Evolutionary conservation across 2,888 invertebrate genomes (phyloP).

Genomic region (Periphyllus acericola): DNA sequence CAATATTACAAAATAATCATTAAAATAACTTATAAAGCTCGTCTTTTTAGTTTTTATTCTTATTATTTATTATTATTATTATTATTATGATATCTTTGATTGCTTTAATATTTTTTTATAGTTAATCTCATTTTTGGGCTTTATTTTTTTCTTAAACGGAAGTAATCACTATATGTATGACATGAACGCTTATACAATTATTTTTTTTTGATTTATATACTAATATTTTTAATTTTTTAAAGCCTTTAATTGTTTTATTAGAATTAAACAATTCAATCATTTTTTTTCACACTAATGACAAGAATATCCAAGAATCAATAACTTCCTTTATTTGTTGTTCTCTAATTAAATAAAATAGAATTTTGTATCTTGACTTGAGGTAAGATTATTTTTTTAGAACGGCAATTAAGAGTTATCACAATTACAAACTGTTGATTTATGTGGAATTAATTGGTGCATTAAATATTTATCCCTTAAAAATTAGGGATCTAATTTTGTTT

Average conservation of each 20-base stretch:
- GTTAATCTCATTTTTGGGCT: constrained; percentile 56
- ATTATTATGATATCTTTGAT: constrained; percentile 48
- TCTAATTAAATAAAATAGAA: not conserved
- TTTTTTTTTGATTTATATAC: constrained; percentile 30
- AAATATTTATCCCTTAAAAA: not conserved
- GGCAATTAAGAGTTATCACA: not conserved
- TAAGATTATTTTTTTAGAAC: not conserved
- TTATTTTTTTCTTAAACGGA: constrained; percentile 38
- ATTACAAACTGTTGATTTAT: not conserved
- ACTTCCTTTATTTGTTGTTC: constrained; percentile 2
- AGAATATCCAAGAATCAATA: not conserved
- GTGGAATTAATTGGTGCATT: not conserved
- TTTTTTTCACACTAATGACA: constrained; percentile 16
- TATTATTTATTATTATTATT: constrained; percentile 46
- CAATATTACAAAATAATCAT: constrained; percentile 44
- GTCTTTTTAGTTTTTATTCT: constrained; percentile 57
- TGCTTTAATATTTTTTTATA: constrained; percentile 55
- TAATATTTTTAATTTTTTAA: constrained; percentile 31
- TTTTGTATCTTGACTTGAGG: not conserved
- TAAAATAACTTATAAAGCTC: constrained; percentile 47
- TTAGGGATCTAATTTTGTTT: not conserved
- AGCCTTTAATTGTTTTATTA: constrained; percentile 33
- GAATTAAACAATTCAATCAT: not conserved
- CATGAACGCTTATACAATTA: constrained; percentile 35
- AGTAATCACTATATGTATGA: constrained; percentile 41